phyloP scores from a whole-genome alignment of 2,797 vertebrate species.

The Simalia tracyae region DNA sequence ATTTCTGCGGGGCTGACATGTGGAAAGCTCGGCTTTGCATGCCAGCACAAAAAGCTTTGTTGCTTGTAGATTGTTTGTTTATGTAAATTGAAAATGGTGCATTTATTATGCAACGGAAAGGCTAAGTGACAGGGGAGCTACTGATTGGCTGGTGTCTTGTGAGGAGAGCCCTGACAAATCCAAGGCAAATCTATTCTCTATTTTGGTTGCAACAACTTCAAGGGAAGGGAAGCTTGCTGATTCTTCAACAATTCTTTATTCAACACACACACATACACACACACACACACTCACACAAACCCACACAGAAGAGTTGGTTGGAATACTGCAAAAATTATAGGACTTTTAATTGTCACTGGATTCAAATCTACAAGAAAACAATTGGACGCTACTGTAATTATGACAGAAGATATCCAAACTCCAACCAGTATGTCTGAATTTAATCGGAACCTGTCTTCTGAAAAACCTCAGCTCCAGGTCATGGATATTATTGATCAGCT shows the following conservation, averaged over 20 bases:
- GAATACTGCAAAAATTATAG: conserved; percentile 9
- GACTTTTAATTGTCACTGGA: not conserved
- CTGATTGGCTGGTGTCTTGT: conserved; percentile 58
- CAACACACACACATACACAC: fast-evolving
- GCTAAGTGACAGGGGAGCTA: conserved; percentile 44
- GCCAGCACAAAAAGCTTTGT: conserved; percentile 74
- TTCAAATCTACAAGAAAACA: not conserved
- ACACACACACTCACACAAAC: not conserved
- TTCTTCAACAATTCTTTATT: fast-evolving
- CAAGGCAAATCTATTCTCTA: conserved; percentile 34
- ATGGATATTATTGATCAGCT: conserved; percentile 64
- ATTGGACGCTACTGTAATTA: conserved; percentile 36
- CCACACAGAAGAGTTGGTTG: conserved; percentile 3
- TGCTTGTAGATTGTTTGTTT: conserved; percentile 72
- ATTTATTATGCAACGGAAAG: conserved; percentile 68
- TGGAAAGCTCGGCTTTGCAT: conserved; percentile 73
- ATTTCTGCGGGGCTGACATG: conserved; percentile 72
- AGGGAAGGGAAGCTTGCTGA: conserved; percentile 21
- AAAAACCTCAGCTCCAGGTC: conserved; percentile 53
- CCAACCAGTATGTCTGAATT: conserved; percentile 43
- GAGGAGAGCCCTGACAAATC: conserved; percentile 45
- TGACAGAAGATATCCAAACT: conserved; percentile 66
- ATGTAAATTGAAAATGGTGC: conserved; percentile 73
- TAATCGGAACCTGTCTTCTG: conserved; percentile 64
- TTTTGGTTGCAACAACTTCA: conserved; percentile 8